Evolutionary conservation across 2,113 vertebrate species (phyloP).

Genomic region (Rhagologus leucostigma): DNA sequence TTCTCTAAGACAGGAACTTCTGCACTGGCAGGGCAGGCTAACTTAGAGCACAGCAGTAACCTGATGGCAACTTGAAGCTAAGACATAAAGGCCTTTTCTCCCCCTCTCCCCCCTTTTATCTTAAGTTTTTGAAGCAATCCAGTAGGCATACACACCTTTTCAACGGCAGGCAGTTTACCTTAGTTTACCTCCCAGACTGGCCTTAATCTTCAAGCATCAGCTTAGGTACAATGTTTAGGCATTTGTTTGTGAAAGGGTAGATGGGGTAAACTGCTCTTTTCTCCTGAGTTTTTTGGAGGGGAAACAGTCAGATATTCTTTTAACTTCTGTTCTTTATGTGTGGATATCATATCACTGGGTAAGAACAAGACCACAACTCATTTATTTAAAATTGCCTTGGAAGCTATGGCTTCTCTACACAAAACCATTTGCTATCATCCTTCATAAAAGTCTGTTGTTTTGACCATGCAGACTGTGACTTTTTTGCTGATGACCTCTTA

Average conservation of each 20-base stretch:
- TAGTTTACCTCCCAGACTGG: neutral
- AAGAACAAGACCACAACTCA: neutral
- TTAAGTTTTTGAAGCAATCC: neutral
- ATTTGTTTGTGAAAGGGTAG: neutral
- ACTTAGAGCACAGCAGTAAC: neutral
- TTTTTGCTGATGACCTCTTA: neutral
- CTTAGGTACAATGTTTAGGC: neutral
- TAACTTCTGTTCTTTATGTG: neutral
- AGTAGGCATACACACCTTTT: neutral
- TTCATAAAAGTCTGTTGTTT: neutral
- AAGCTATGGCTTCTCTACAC: neutral
- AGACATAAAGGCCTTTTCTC: neutral
- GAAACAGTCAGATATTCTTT: neutral
- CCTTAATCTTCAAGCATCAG: neutral
- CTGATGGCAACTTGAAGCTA: neutral
- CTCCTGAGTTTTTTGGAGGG: accelerated
- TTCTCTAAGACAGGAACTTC: neutral
- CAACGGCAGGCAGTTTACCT: neutral
- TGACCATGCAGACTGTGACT: neutral
- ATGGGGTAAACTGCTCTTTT: neutral
- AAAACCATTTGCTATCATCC: neutral
- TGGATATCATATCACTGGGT: neutral
- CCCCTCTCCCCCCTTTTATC: accelerated
- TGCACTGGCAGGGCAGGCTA: neutral
- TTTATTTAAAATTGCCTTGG: neutral